phyloP scores from a whole-genome alignment of 1,140 invertebrate species.

The Idris sp. region DNA sequence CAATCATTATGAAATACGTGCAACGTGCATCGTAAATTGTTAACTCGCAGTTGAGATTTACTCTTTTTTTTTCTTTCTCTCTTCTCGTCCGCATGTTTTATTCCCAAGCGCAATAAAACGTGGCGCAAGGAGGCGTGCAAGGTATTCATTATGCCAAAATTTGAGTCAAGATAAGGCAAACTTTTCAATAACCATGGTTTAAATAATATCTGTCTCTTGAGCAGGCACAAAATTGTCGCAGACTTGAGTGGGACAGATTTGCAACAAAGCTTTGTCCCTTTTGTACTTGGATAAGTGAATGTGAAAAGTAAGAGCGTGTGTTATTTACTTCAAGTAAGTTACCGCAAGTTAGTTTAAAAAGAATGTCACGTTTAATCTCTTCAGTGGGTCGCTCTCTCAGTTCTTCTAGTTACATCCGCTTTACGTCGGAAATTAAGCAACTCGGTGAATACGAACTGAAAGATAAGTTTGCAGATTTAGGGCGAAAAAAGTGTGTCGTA shows the following conservation, averaged over 20 bases:
- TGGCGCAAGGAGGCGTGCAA: background rate
- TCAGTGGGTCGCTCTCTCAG: background rate
- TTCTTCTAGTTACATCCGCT: conserved; percentile 20
- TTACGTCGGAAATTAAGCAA: conserved; percentile 25
- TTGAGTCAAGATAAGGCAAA: conserved; percentile 23
- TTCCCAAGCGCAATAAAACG: background rate
- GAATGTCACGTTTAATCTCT: conserved; percentile 48
- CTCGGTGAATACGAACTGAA: background rate
- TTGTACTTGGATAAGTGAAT: conserved; percentile 35
- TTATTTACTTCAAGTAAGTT: conserved; percentile 50
- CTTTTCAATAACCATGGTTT: conserved; percentile 40
- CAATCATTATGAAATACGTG: conserved; percentile 21
- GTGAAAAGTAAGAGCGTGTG: conserved; percentile 33
- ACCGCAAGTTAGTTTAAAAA: conserved; percentile 43
- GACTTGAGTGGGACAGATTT: conserved; percentile 38
- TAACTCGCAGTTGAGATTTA: background rate
- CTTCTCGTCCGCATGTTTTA: background rate
- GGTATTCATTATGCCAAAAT: conserved; percentile 17
- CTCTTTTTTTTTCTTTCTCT: conserved; percentile 1
- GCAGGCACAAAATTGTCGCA: conserved; percentile 29
- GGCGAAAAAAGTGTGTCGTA: conserved; percentile 11
- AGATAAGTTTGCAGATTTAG: conserved; percentile 37
- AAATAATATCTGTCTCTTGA: conserved; percentile 31
- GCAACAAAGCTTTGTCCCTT: conserved; percentile 35
- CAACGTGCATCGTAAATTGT: conserved; percentile 1